Base-by-base conservation (phyloP, 92 coral and sea anemone genomes). In the Umimayanthus kanabou region DNA sequence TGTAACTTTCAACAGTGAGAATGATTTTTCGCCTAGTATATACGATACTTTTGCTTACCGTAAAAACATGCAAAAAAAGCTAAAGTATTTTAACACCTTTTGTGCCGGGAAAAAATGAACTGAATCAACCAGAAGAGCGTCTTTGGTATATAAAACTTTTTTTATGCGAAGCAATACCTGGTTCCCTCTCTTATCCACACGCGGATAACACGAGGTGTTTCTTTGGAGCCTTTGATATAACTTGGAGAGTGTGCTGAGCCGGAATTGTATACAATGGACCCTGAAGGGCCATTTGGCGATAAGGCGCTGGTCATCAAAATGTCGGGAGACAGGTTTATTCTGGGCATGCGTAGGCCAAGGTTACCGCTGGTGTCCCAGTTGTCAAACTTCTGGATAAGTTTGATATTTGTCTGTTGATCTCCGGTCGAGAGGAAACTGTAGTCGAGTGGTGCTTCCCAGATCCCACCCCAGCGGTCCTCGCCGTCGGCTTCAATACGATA, bases 171-270 rank as follows among this genome's bases (percentile, higher is more conserved):
- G 14, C 0, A 39, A 14, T 28, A 89, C 92, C 92, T 89, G 10
- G 92, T 84, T 45, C 92, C 92, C 26, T 89, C 92, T 40, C 92
- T 77, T 86, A 89, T 85, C 92, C 92, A 89, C 28, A 84, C 85
- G 49, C 89, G 28, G 18, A 89, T 73, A 39, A 89, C 92, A 33
- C 74, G 66, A 6, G 92, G 89, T 2, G 78, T 77, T 57, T 69
- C 74, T 43, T 89, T 89, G 65, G 47, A 13, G 3, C 55, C 29
- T 72, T 73, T 87, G 53, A 89, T 26, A 78, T 89, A 89, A 55
- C 89, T 42, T 10, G 89, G 76, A 2, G 40, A 30, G 9, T 67
- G 72, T 6, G 16, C 20, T 9, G 75, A 72, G 2, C 73, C 89
- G 37, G 76, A 30, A 23, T 85, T 85, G 57, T 85, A 89, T 4